Base-by-base conservation (phyloP, 2,888 invertebrate species). In the Malthinus seriepunctatus region DNA sequence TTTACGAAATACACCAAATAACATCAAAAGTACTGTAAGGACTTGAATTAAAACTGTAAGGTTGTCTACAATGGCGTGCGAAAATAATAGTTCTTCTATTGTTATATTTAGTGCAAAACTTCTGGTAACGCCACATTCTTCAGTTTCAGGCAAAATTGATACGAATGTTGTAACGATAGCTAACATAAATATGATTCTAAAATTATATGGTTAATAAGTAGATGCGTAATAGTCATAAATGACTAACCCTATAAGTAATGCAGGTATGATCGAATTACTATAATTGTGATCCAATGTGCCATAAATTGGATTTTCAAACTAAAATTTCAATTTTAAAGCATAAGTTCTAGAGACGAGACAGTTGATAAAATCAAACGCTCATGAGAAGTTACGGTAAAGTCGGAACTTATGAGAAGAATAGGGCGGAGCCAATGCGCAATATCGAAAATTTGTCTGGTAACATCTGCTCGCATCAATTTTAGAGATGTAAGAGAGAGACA, bases 241-340 rank as follows among this genome's bases (percentile, higher is more conserved):
- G 4, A 23, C 23, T 23, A 23, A 23, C 51, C 15, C 1, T 31
- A 38, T n/a, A 8, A 51, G 8, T 10, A 38, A 11, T 51, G 31
- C 51, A 3, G 51, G 39, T 31, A 51, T 6, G 57, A 95, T 95
- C 74, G 96, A 97, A 75, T 96, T 94, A 0, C 95, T 95, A 72
- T 96, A 95, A 72, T 91, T 91, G 0, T 95, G 92, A 51, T 87
- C 81, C 42, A 51, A 38, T n/a, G 1, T 12, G 14, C 51, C 51
- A 31, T 45, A 52, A 11, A 52, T n/a, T 1, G 51, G 51, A 8
- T 15, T 35, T 37, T 45, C 35, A 10, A 32, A 52, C 51, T 52
- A n/a, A n/a, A 44, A 51, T 23, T n/a, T n/a, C n/a, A n/a, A n/a
- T n/a, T n/a, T n/a, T n/a, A n/a, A n/a, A n/a, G n/a, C n/a, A n/a